phyloP scores from a whole-genome alignment of 2,797 vertebrate species.

The Sebastes matsubarae region DNA sequence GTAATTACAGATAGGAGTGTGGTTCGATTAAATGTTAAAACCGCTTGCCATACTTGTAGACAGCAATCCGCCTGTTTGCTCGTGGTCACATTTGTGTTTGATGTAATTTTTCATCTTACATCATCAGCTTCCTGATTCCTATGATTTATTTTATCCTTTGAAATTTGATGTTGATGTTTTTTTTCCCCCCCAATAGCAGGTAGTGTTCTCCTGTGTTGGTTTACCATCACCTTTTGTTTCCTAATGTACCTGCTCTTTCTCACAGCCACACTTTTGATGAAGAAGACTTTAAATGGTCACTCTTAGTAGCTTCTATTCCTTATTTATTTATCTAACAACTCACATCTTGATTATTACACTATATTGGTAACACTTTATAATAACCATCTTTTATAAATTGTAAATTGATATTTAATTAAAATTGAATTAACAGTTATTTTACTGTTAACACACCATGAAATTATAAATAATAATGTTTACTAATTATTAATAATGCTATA shows the following conservation, averaged over 20 bases:
- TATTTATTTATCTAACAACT: not conserved
- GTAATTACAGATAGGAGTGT: not conserved
- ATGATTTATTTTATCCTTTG: conserved; percentile 11
- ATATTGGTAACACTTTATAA: no score
- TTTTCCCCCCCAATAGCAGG: not conserved
- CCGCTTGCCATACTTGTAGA: not conserved
- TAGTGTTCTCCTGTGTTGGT: conserved; percentile 27
- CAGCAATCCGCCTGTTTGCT: conserved; percentile 43
- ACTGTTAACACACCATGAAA: no score
- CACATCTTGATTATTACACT: no score
- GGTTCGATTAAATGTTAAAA: not conserved
- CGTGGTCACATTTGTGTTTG: conserved; percentile 19
- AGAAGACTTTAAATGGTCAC: not conserved
- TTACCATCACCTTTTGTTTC: conserved; percentile 4
- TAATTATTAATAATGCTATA: no score
- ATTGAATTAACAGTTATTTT: no score
- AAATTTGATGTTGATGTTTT: conserved; percentile 10
- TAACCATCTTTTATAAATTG: no score
- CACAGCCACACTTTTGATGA: conserved; percentile 16
- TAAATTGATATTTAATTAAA: no score
- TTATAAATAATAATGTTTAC: no score
- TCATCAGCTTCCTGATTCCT: conserved; percentile 5
- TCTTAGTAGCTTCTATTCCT: not conserved
- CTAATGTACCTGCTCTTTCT: conserved; percentile 8
- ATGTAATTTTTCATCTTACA: not conserved